Evolutionary conservation across 2,797 vertebrate genomes (phyloP).

Genomic region (Micrastur ruficollis): DNA sequence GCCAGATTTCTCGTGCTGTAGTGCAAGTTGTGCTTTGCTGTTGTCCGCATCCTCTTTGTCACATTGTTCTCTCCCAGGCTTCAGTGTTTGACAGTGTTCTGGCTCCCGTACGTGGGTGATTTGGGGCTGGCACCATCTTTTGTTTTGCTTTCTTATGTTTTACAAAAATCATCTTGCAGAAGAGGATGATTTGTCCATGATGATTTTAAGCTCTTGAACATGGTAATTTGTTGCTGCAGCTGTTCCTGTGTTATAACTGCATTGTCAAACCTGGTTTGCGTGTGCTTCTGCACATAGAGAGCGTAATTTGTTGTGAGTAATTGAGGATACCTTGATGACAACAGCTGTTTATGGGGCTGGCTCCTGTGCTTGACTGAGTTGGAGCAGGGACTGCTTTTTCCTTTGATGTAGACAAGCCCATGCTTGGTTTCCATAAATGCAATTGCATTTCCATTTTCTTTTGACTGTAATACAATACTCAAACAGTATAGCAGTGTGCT

Average conservation of each 20-base stretch:
- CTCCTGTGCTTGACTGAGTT: neutral
- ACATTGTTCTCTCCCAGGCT: conserved; percentile 12
- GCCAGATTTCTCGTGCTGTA: neutral
- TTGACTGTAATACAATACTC: neutral
- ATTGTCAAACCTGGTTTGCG: neutral
- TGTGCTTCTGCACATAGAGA: neutral
- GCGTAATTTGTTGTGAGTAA: conserved; percentile 1
- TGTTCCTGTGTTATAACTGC: neutral
- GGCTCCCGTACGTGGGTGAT: neutral
- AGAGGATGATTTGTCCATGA: neutral
- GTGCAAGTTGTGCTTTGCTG: neutral
- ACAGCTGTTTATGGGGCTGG: neutral
- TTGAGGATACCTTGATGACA: conserved; percentile 36
- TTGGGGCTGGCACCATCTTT: conserved; percentile 11
- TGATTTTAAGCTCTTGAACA: conserved; percentile 15
- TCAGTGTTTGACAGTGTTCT: neutral
- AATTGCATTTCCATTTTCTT: conserved; percentile 39
- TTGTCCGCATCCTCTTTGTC: conserved; percentile 13
- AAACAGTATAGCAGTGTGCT: neutral
- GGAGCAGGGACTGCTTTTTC: neutral
- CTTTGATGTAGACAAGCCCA: neutral
- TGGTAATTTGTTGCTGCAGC: conserved; percentile 37
- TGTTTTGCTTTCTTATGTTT: conserved; percentile 23
- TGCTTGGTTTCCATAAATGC: neutral
- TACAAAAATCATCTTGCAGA: neutral